Percentiles rank a stretch among this genome's conserved stretches.
phyloP scores from a whole-genome alignment of 2,888 invertebrate genomes.

The Choreutis nemorana region DNA sequence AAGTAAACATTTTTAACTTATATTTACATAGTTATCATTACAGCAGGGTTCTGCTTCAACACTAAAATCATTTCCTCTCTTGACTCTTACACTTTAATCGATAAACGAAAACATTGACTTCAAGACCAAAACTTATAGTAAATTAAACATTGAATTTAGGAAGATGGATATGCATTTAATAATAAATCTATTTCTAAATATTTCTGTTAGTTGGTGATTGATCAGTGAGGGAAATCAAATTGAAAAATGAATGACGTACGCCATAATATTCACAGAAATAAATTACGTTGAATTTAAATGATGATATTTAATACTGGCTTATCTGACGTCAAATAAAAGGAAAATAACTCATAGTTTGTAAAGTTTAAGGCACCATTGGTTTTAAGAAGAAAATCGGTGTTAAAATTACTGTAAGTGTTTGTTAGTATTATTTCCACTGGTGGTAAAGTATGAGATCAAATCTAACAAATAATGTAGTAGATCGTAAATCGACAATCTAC shows the following conservation, averaged over 20 bases:
- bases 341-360: constrained; percentile 14
- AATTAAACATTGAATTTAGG: constrained; percentile 1
- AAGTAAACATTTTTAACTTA: constrained; percentile 67
- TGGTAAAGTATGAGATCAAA: constrained; percentile 61
- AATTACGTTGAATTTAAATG: too few relatives aligned
- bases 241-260: too few relatives aligned
- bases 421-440: constrained; percentile 44
- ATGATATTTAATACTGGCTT: too few relatives aligned
- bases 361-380: constrained; percentile 58
- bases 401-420: constrained; percentile 4
- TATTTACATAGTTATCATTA: constrained; percentile 62
- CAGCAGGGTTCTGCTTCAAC: constrained; percentile 60
- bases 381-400: constrained; percentile 12
- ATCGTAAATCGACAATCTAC: too few relatives aligned
- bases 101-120: constrained; percentile 6
- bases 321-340: too few relatives aligned
- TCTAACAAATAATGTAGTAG: too few relatives aligned
- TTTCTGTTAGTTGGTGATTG: too few relatives aligned
- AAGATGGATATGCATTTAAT: constrained; percentile 3
- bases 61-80: constrained; percentile 32
- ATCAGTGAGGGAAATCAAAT: too few relatives aligned
- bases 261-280: too few relatives aligned
- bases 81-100: too few relatives aligned
- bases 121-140: constrained; percentile 2
- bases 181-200: constrained; percentile 2